Base-by-base conservation (phyloP, 2,888 invertebrate genomes). In the Anodontia alba region DNA sequence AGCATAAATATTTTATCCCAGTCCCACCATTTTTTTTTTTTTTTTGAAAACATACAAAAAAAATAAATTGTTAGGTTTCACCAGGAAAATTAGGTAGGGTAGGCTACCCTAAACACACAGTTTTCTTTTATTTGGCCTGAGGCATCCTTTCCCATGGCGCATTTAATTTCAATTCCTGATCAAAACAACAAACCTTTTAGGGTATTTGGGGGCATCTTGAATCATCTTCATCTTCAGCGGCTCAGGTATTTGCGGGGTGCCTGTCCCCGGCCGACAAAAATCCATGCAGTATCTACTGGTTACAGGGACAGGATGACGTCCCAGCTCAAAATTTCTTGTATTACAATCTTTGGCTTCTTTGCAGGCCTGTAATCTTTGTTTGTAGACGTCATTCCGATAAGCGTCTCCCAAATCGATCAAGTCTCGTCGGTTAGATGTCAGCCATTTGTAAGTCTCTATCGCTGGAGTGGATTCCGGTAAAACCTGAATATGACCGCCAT, bases 401-500 rank as follows among this genome's bases (percentile, higher is more conserved):
- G 68, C 51, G 2, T 72, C 57, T 15, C 80, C 83, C 26, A 75
- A 83, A n/a, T 36, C 36, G 2, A 23, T 33, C 29, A 77, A 75
- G 51, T 83, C 83, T 3, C 57, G 57, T 66, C 74, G 80, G 8
- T 73, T 80, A 1, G 80, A 71, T n/a, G 80, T 73, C 20, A 46
- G 26, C 77, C 77, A 83, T 51, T 74, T 77, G 7, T 69, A 54
- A 26, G 43, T 54, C 54, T 74, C 80, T 8, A 54, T 43, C 1
- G 68, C 26, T 12, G 43, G 54, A 15, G 38, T 42, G 23, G 33
- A 62, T 15, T 71, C 51, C 0, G 83, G 80, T 38, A 83, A 29
- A 20, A 83, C 74, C 83, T 83, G 73, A 46, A 73, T 70, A 29
- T 42, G 12, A n/a, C n/a, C n/a, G n/a, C n/a, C n/a, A n/a, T n/a